These are phyloP conservation scores for Boleophthalmus pectinirostris DNA, from an alignment of 2,113 vertebrate genomes.

Conservation along the genomic window DNA sequence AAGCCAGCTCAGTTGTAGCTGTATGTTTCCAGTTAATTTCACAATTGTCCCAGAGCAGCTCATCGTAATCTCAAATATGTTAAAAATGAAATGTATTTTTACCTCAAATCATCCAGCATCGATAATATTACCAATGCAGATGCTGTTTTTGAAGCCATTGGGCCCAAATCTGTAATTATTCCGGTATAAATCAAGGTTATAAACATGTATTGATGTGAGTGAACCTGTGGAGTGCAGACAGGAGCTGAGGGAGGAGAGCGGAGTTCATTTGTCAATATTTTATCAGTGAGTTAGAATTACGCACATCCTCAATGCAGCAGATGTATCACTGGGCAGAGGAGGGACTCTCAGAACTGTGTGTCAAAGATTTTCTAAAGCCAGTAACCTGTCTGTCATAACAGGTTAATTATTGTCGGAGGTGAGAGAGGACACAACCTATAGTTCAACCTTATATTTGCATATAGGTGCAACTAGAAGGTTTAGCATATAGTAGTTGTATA, in stretches of 20 bases:
- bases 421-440: neutral
- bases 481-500: no score
- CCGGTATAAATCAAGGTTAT: conserved; percentile 7
- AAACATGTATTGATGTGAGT: conserved; percentile 11
- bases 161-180: neutral
- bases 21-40: neutral
- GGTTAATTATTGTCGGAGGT: neutral
- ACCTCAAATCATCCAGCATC: neutral
- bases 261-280: conserved; percentile 69
- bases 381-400: neutral
- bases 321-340: conserved; percentile 22
- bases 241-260: conserved; percentile 23
- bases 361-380: conserved; percentile 48
- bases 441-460: neutral
- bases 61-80: neutral
- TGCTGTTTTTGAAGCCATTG: neutral
- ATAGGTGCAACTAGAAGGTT: no score
- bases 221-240: conserved; percentile 25
- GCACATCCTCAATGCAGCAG: conserved; percentile 43
- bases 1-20: neutral
- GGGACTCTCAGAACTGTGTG: conserved; percentile 46
- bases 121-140: neutral
- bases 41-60: neutral
- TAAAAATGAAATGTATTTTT: neutral
- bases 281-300: conserved; percentile 71